These are phyloP conservation scores for Zeus faber DNA, from an alignment of 2,113 vertebrate species.

Conservation along the genomic window DNA sequence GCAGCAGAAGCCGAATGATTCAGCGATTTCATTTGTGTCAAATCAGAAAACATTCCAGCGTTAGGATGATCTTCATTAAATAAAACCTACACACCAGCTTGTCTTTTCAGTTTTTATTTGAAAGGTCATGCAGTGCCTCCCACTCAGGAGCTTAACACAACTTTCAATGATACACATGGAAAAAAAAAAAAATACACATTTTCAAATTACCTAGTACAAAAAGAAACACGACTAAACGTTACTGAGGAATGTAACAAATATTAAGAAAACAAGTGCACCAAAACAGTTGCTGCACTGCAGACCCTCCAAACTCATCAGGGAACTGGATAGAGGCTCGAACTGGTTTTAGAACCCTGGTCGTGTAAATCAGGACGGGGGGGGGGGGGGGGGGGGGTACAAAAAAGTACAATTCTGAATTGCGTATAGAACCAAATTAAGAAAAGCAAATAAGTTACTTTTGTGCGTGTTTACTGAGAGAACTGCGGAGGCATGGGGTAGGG, in stretches of 20 bases:
- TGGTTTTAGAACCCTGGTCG: slow-evolving; percentile 57
- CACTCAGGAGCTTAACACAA: slow-evolving; percentile 80
- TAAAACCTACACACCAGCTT: too few species aligned
- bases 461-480: slow-evolving; percentile 87
- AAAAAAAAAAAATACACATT: slow-evolving; percentile 80
- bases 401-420: slow-evolving; percentile 46
- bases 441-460: slow-evolving; percentile 60
- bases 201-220: slow-evolving; percentile 94
- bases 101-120: slow-evolving; percentile 55
- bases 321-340: slow-evolving; percentile 50
- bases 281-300: slow-evolving; percentile 90
- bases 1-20: too few species aligned
- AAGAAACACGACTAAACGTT: slow-evolving; percentile 70
- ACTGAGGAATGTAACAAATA: slow-evolving; percentile 95
- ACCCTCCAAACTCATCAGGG: slow-evolving; percentile 56
- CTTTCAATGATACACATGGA: slow-evolving; percentile 83
- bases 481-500: slow-evolving; percentile 92
- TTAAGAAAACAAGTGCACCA: slow-evolving; percentile 89
- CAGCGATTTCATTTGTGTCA: too few species aligned
- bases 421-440: slow-evolving; percentile 48
- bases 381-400: too few species aligned
- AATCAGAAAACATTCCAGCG: neutral
- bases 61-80: too few species aligned
- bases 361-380: too few species aligned
- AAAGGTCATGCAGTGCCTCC: slow-evolving; percentile 75